Evolutionary conservation across 2,113 vertebrate species (phyloP), one percentile per base, ranked within the genome.

Genomic region (Python bivittatus): DNA sequence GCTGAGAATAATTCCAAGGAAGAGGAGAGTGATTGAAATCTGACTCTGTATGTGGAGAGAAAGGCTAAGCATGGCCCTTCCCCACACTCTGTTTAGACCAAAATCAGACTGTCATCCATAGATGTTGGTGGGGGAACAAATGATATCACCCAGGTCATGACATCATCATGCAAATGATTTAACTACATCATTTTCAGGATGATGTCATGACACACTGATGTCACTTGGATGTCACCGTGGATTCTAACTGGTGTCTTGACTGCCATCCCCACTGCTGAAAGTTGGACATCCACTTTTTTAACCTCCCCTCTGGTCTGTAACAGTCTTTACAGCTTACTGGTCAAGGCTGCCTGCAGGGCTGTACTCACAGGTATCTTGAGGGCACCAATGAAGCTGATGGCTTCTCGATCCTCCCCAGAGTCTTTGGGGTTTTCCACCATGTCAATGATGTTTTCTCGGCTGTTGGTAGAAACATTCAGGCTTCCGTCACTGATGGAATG

Each of bases 351-450:
- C 87, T 83, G 22, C 22, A 22, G 17, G 44, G 44, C 44, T 5
- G 48, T 86, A 96, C 99, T 98, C 96, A 99, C 99, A 0, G 99
- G 99, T 92, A 99, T 99, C 72, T 94, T 94, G n/a, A 99, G 98
- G 0, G 99, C 99, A 6, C 97, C 98, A 0, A 97, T 61, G 97
- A 99, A 99, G 95, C 99, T 99, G 96, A 99, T 99, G 96, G 99
- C 98, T 85, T 98, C 96, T 0, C 97, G 95, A 48, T 98, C 95
- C 5, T 98, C 97, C 0, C 57, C 8, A 0, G 93, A 60, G 22
- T 97, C 98, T 25, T 92, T 96, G 95, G 92, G 68, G 33, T 48
- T n/a, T 57, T 42, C 0, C 0, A 22, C 29, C 0, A 48, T 6
- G 0, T 94, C 95, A 1, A 27, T 6, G 6, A 87, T 91, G 95